Base-by-base conservation (phyloP, 1,140 invertebrate species). In the Zaprionus kolodkinae region DNA sequence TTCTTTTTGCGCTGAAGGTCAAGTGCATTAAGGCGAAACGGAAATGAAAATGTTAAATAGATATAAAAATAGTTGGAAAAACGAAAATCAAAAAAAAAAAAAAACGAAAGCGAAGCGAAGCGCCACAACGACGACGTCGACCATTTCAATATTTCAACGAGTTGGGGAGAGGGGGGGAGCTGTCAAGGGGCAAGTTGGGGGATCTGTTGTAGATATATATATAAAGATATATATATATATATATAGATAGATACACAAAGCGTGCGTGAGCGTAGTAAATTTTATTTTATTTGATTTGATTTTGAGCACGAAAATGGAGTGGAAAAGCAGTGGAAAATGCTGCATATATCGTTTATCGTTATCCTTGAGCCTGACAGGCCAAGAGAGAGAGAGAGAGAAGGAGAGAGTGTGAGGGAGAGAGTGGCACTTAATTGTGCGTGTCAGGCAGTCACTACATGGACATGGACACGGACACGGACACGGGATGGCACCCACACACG, bases 11-110 rank as follows among this genome's bases (percentile, higher is more conserved):
- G 68, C 54, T 74, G 83, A 87, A 88, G 84, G 84, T 87, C 84
- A 87, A 84, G 84, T 88, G 84, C 84, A 87, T 88, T 88, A 88
- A 84, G 84, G 84, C 83, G 84, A 85, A 86, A 86, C 83, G 82
- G 83, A 86, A 86, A 81, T 81, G 75, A 81, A 86, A 86, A 86
- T 86, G 82, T 73, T 79, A 78, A 81, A 77, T 72, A 77, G 61
- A 80, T 79, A 80, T 62, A 73, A 67, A 84, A 78, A 83, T 83
- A 79, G 81, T 68, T 60, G 72, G 72, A 72, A 76, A 72, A 68
- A 71, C 54, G 27, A 63, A 64, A 50, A 50, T 50, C 62, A 67
- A 71, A 50, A 50, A 21, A 17, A 17, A 71, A 76, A 79, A 73
- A 63, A 63, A 76, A 72, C 63, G 45, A 52, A 76, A 65, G 40